phyloP scores from a whole-genome alignment of 2,888 invertebrate genomes.

The Pseudococcus viburni region DNA sequence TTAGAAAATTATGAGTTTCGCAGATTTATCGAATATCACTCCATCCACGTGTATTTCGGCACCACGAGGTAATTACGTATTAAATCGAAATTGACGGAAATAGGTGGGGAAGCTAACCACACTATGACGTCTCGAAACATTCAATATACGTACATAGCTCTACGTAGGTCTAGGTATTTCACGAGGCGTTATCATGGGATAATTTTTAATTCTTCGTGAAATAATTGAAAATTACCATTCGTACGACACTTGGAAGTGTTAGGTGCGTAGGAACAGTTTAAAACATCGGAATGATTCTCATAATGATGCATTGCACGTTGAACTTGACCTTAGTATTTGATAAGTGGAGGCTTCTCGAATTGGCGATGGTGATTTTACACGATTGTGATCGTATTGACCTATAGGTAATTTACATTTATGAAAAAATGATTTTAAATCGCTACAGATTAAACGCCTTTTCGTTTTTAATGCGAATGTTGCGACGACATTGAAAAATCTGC shows the following conservation, averaged over 20 bases:
- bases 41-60: too few species aligned
- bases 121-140: too few species aligned
- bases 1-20: too few species aligned
- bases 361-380: slow-evolving; percentile 2
- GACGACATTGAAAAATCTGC: slow-evolving; percentile 50
- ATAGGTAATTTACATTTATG: slow-evolving; percentile 15
- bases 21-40: too few species aligned
- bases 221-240: neutral
- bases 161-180: neutral
- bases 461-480: neutral
- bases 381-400: neutral
- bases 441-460: slow-evolving; percentile 10
- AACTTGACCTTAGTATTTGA: neutral
- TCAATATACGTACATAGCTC: too few species aligned
- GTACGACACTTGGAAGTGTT: neutral
- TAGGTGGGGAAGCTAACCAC: too few species aligned
- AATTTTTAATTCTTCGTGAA: slow-evolving; percentile 14
- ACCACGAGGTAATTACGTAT: too few species aligned
- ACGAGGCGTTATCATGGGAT: neutral
- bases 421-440: neutral
- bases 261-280: neutral
- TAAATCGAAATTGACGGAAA: too few species aligned
- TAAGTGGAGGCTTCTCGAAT: neutral
- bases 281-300: neutral
- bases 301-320: slow-evolving; percentile 21